These are phyloP conservation scores for Atopsyche davidsoni DNA, from an alignment of 1,140 invertebrate species.

Conservation along the genomic window DNA sequence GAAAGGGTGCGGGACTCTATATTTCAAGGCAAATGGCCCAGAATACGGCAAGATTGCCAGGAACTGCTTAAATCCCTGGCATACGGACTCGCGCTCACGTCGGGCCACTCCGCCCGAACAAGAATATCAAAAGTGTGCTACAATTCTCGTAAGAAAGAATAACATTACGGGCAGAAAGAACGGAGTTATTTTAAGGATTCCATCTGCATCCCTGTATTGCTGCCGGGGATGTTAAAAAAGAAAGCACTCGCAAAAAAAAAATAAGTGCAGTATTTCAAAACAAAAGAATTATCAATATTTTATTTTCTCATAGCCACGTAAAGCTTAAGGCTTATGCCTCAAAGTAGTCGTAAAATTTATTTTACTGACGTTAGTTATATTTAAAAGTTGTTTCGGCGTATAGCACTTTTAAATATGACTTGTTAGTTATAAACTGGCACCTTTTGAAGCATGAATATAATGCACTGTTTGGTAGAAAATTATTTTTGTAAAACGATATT, in stretches of 20 bases:
- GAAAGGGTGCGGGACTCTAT: too few relatives aligned
- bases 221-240: neutral
- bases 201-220: too few relatives aligned
- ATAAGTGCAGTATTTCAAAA: constrained; percentile 2
- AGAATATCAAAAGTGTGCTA: constrained; percentile 16
- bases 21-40: constrained; percentile 23
- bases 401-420: too few relatives aligned
- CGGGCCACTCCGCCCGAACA: constrained; percentile 11
- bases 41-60: constrained; percentile 23
- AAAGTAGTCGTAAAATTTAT: too few relatives aligned
- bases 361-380: too few relatives aligned
- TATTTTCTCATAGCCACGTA: neutral
- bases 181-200: too few relatives aligned
- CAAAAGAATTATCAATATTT: neutral
- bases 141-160: constrained; percentile 1
- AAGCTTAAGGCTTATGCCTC: too few relatives aligned
- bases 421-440: too few relatives aligned
- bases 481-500: too few relatives aligned
- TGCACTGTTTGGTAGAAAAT: too few relatives aligned
- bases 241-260: constrained; percentile 5
- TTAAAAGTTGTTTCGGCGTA: too few relatives aligned
- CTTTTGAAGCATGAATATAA: too few relatives aligned
- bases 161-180: neutral
- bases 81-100: constrained; percentile 5
- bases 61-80: constrained; percentile 13